Base-by-base conservation (phyloP, 2,888 invertebrate genomes). In the Ennomos quercinarius region DNA sequence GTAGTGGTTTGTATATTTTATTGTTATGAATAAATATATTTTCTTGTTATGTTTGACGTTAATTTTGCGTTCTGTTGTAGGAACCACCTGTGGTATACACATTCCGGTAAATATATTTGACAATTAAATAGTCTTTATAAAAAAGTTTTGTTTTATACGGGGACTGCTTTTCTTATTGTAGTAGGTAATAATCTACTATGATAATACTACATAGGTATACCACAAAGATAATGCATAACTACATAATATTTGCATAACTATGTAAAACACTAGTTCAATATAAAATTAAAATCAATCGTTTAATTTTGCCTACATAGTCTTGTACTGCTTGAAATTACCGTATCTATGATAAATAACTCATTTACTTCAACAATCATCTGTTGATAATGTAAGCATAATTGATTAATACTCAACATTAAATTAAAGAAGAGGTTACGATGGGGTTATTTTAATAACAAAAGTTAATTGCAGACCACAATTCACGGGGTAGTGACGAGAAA, bases 391-490 rank as follows among this genome's bases (percentile, higher is more conserved):
- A 51, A 57, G 49, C 43, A 56, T 77, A 74, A 78, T 74, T 71
- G 72, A 75, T 74, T 74, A 68, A 72, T 68, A 67, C 54, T 68
- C 56, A 65, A 63, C 64, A 67, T 78, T 75, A 78, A 77, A 82
- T 83, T 76, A 72, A 83, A 81, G 79, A 74, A 63, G 69, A 76
- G 84, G 85, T 84, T 78, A 80, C 67, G 64, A 57, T 63, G 69
- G 67, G 80, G 82, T 81, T 80, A 77, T 80, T 76, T 76, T 76
- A 80, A 77, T 84, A 75, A 73, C 72, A 70, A 68, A 70, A 74
- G 73, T 78, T 83, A 84, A 84, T 83, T 81, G 76, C 73, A 70
- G 56, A 66, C 64, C 13, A 61, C 63, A 52, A 56, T 68, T 59
- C 62, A 51, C 53, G 56, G 53, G 40, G 13, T 64, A 68, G 68